A percentile compares a stretch with the other conserved stretches of the same genome.
phyloP scores from a whole-genome alignment of 1,140 invertebrate genomes.

The Trichonephila clavipes region DNA sequence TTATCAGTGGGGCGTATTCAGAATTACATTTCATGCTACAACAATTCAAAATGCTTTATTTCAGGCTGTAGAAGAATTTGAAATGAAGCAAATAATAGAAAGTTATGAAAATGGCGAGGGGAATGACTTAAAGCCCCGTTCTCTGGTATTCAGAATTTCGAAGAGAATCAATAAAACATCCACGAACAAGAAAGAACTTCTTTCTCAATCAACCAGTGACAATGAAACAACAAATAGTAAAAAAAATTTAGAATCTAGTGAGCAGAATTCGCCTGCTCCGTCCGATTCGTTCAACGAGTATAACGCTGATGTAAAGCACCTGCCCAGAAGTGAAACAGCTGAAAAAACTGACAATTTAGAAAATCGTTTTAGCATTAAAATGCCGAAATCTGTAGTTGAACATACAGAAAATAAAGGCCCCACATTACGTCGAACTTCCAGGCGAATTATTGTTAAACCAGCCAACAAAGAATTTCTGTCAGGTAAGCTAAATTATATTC shows the following conservation, averaged over 20 bases:
- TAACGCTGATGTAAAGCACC: not conserved
- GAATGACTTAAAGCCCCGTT: not conserved
- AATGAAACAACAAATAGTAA: not conserved
- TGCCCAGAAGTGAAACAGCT: not conserved
- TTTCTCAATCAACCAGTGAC: not conserved
- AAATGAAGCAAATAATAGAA: not conserved
- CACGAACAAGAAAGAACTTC: not conserved
- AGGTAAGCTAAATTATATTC: too few species aligned
- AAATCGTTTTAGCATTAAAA: not conserved
- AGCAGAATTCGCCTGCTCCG: not conserved
- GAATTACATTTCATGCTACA: too few species aligned
- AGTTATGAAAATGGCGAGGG: not conserved
- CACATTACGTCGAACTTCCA: not conserved
- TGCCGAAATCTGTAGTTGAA: not conserved
- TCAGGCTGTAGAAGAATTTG: not conserved
- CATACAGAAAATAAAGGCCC: not conserved
- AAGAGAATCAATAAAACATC: conserved; percentile 5
- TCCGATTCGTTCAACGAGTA: not conserved
- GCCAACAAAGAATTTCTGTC: too few species aligned
- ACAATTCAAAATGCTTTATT: not conserved
- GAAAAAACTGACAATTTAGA: not conserved
- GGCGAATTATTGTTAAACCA: not conserved
- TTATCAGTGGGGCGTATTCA: too few species aligned
- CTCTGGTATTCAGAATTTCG: not conserved
- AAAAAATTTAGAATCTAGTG: not conserved